Percentiles rank a stretch among this genome's conserved stretches.
Conservation (phyloP, 1,140 invertebrate genomes). For the Megalopta genalis region DNA sequence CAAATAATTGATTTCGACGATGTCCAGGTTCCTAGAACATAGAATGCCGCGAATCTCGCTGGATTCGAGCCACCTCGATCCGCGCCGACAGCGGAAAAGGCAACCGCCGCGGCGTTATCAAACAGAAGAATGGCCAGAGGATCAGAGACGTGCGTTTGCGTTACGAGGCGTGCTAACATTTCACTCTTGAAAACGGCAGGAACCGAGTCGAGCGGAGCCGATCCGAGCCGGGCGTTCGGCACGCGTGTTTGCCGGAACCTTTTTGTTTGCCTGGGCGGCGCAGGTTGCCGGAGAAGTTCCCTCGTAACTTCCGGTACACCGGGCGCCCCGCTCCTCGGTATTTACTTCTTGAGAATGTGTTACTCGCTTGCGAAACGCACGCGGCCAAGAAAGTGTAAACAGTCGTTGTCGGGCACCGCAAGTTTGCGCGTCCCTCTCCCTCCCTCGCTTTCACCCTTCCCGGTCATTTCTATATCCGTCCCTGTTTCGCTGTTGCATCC, state of each 20-base stretch:
- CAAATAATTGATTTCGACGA: no score
- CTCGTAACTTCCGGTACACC: slow-evolving; percentile 10
- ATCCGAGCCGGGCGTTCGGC: not conserved
- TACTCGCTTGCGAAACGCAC: slow-evolving; percentile 16
- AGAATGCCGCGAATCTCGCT: no score
- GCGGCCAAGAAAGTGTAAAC: slow-evolving; percentile 29
- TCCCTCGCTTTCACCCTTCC: no score
- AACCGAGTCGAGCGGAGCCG: not conserved
- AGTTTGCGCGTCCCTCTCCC: slow-evolving; percentile 5
- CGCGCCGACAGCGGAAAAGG: not conserved
- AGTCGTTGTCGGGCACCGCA: slow-evolving; percentile 1
- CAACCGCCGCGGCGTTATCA: not conserved
- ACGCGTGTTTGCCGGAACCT: not conserved
- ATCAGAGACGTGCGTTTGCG: not conserved
- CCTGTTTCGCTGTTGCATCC: no score
- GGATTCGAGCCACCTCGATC: not conserved
- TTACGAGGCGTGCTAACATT: not conserved
- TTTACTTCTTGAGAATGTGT: slow-evolving; percentile 24
- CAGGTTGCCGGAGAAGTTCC: not conserved
- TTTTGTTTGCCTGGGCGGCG: slow-evolving; percentile 13
- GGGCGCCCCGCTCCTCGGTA: not conserved
- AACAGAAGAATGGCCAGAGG: not conserved
- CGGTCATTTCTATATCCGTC: no score
- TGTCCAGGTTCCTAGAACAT: no score
- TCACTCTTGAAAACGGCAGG: not conserved